Conservation (phyloP, 2,113 vertebrate species). For the Puffinus mauretanicus region DNA sequence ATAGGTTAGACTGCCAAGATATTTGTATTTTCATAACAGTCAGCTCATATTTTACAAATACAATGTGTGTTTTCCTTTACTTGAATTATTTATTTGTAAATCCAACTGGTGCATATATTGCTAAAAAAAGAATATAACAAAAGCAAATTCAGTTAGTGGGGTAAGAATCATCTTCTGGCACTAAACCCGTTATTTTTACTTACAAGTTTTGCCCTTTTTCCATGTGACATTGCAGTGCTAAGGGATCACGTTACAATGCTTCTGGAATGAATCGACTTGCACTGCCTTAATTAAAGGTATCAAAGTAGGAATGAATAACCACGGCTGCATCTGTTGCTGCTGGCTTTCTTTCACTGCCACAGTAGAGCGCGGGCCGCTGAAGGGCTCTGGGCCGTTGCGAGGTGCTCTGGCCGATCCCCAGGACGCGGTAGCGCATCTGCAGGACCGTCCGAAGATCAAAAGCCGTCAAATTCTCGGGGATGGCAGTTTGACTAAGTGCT, state of each 20-base stretch:
- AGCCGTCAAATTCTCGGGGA: neutral
- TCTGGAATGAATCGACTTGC: slow-evolving; percentile 45
- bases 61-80: neutral
- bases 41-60: slow-evolving; percentile 20
- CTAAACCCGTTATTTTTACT: neutral
- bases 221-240: neutral
- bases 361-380: fast-evolving
- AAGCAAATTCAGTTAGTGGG: neutral
- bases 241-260: neutral
- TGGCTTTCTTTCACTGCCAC: neutral
- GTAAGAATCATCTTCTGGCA: neutral
- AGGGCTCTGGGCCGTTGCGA: neutral
- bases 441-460: neutral
- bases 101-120: neutral
- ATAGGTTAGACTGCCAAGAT: slow-evolving; percentile 2
- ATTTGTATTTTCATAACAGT: slow-evolving; percentile 9
- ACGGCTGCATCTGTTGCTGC: neutral
- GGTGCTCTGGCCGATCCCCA: neutral
- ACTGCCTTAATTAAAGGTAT: slow-evolving; percentile 42
- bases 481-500: neutral
- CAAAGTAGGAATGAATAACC: neutral
- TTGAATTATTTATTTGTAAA: slow-evolving; percentile 36
- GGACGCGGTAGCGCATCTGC: neutral
- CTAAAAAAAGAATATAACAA: neutral
- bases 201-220: neutral